A percentile compares a stretch with the other conserved stretches of the same genome.
phyloP scores from a whole-genome alignment of 2,797 vertebrate genomes.

The Forpus xanthops region DNA sequence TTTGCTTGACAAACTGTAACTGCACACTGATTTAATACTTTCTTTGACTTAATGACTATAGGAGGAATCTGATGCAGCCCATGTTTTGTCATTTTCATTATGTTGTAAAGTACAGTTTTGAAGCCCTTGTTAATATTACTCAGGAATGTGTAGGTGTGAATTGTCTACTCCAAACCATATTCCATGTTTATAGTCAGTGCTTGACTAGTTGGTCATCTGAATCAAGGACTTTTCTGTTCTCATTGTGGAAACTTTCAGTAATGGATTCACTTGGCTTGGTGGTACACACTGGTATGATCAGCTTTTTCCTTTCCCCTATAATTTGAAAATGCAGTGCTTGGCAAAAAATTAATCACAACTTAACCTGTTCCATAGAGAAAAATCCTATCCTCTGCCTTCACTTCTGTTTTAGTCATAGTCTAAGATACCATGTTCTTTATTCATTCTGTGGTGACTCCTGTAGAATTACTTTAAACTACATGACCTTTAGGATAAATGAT shows the following conservation, averaged over 20 bases:
- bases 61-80: constrained; percentile 6
- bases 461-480: not conserved
- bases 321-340: not conserved
- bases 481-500: not conserved
- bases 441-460: not conserved
- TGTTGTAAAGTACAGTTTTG: not conserved
- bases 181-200: not conserved
- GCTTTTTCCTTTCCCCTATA: constrained; percentile 25
- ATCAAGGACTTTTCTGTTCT: not conserved
- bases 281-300: not conserved
- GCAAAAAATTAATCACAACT: not conserved
- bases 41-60: constrained; percentile 4
- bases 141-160: constrained; percentile 28
- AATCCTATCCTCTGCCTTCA: not conserved
- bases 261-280: not conserved
- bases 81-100: not conserved
- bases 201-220: not conserved
- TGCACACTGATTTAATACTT: constrained; percentile 10
- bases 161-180: constrained; percentile 5
- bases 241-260: not conserved
- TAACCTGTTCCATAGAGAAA: not conserved
- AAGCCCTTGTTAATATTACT: constrained; percentile 24
- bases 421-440: not conserved
- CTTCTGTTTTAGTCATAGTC: not conserved
- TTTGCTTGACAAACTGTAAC: not conserved